These are phyloP conservation scores for Leucosticte australis DNA, from an alignment of 2,113 vertebrate genomes.

Conservation along the genomic window DNA sequence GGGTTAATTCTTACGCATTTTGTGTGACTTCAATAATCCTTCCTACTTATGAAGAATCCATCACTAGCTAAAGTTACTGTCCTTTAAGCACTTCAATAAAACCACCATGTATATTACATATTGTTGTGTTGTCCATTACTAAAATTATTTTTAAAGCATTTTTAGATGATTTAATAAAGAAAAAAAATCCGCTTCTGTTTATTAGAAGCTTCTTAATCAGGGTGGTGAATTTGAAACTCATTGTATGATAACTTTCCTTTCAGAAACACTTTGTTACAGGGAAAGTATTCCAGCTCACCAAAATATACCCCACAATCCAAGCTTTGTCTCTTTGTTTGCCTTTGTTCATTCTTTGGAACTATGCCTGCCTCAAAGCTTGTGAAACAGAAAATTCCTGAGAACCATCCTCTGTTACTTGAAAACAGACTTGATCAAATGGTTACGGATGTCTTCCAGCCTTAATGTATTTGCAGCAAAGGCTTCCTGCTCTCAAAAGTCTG, in stretches of 20 bases:
- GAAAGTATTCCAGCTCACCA: neutral
- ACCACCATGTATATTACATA: accelerated
- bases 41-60: neutral
- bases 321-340: neutral
- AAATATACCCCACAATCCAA: neutral
- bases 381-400: neutral
- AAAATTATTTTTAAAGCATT: neutral
- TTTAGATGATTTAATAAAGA: neutral
- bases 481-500: neutral
- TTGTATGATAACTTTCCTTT: neutral
- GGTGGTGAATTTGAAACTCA: neutral
- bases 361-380: neutral
- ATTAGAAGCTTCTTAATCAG: neutral
- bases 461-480: neutral
- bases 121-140: neutral
- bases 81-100: neutral
- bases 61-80: neutral
- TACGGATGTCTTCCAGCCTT: accelerated
- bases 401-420: neutral
- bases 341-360: neutral
- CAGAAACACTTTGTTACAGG: neutral
- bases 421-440: neutral
- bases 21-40: neutral
- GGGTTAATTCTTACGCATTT: neutral
- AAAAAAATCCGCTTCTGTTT: neutral